Evolutionary conservation across 2,888 invertebrate species (phyloP).

Genomic region (Mantis religiosa): DNA sequence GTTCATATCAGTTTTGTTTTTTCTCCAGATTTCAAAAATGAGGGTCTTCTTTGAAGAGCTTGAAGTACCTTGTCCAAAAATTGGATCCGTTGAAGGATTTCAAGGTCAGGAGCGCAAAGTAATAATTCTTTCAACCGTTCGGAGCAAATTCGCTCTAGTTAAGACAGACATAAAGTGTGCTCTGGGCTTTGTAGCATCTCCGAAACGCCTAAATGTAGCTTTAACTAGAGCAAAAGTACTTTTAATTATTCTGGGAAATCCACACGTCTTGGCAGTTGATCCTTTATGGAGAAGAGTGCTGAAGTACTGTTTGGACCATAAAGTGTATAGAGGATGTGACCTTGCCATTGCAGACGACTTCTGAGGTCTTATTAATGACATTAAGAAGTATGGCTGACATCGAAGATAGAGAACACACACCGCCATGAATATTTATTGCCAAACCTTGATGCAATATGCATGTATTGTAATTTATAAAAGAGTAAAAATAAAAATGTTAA

Average conservation of each 20-base stretch:
- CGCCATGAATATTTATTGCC: too few species aligned
- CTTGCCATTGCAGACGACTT: slow-evolving; percentile 43
- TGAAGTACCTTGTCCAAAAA: slow-evolving; percentile 54
- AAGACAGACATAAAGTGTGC: slow-evolving; percentile 44
- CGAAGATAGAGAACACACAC: too few species aligned
- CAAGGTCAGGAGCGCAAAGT: slow-evolving; percentile 76
- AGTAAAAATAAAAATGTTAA: too few species aligned
- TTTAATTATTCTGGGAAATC: slow-evolving; percentile 79
- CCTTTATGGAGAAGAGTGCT: slow-evolving; percentile 61
- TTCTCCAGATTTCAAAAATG: slow-evolving; percentile 58
- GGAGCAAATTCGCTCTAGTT: slow-evolving; percentile 46
- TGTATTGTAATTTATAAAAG: too few species aligned
- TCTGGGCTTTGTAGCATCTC: slow-evolving; percentile 70
- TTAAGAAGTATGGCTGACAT: too few species aligned
- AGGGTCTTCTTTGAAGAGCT: slow-evolving; percentile 52
- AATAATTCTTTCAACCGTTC: slow-evolving; percentile 67
- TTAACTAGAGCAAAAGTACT: slow-evolving; percentile 79
- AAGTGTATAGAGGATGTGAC: slow-evolving; percentile 68
- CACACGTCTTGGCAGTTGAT: slow-evolving; percentile 63
- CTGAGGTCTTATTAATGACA: too few species aligned
- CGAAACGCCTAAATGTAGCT: slow-evolving; percentile 84
- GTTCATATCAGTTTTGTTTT: too few species aligned
- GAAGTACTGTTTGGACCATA: slow-evolving; percentile 56
- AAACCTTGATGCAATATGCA: too few species aligned
- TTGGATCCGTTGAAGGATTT: slow-evolving; percentile 82